Base-by-base conservation (phyloP, 2,797 vertebrate genomes). In the Lithobates pipiens region DNA sequence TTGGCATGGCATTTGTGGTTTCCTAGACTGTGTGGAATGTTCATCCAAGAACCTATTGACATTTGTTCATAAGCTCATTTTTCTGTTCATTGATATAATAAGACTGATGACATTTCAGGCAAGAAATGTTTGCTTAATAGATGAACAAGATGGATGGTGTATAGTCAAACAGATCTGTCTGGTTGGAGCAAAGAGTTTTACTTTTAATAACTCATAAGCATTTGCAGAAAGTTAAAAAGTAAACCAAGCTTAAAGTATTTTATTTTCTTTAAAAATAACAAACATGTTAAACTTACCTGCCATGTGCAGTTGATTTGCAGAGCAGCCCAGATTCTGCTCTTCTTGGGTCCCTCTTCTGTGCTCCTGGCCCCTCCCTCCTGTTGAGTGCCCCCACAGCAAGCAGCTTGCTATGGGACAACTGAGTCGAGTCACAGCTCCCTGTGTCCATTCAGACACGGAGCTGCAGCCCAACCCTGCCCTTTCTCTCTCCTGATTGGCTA, bases 51-150 rank as follows among this genome's bases (percentile, higher is more conserved):
- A 71, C 23, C 68, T 44, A 74, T 46, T 82, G 71, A 75, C 80
- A 74, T 75, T 81, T 81, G 70, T 82, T 82, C 46, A 39, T 23
- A 70, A 65, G 80, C 71, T 75, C 54, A 81, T 81, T 81, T 72
- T 27, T 81, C 23, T 72, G 78, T 29, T 27, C 78, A 71, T 80
- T 57, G 78, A 80, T 36, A 80, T 80, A 80, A 72, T 80, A 42
- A 80, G 42, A 70, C 70, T 80, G 65, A 70, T 70, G 39, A 54
- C 44, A 80, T 54, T 80, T 80, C 67, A 70, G 68, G 77, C 67
- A 70, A 54, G 67, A 54, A 70, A 34, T 80, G 67, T 70, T 71
- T 71, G 65, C 46, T 70, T 67, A 70, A 70, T 70, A 80, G 44
- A 80, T 70, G 44, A 34, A 32, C 34, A 70, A 70, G 78, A 80